Conservation (phyloP, 2,888 invertebrate species). For the Metallyticus violacea region DNA sequence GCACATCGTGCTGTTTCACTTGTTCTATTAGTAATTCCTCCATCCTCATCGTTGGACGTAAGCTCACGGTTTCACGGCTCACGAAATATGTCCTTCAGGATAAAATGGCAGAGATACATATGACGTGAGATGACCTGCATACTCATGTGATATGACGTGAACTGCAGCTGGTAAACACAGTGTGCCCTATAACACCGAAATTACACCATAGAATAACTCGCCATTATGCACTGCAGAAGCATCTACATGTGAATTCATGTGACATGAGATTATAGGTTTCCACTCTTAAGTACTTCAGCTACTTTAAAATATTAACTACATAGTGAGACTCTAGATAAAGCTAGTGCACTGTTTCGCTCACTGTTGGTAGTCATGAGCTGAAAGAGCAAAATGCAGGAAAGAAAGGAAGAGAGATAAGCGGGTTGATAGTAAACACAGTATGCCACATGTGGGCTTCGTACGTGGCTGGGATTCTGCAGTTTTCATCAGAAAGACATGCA, state of each 20-base stretch:
- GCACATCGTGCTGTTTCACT: background rate
- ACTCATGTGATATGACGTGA: background rate
- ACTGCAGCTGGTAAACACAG: background rate
- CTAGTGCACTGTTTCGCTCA: background rate
- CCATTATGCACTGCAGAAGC: background rate
- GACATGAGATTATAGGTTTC: too few species aligned
- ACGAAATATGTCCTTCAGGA: background rate
- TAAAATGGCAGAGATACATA: background rate
- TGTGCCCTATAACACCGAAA: background rate
- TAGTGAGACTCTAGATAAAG: too few species aligned
- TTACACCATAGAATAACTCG: background rate
- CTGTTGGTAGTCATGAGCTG: background rate
- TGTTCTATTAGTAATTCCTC: background rate
- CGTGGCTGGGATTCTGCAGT: background rate
- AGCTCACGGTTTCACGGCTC: background rate
- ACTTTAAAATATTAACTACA: background rate
- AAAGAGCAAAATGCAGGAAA: background rate
- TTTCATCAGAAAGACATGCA: background rate
- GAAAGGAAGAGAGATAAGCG: background rate
- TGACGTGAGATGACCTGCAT: background rate
- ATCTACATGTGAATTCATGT: background rate
- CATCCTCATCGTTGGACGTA: background rate
- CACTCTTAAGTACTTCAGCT: background rate
- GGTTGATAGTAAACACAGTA: background rate
- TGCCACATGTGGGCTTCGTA: background rate